Evolutionary conservation across 2,797 vertebrate genomes (phyloP).

Genomic region (Hoplostethus mediterraneus): DNA sequence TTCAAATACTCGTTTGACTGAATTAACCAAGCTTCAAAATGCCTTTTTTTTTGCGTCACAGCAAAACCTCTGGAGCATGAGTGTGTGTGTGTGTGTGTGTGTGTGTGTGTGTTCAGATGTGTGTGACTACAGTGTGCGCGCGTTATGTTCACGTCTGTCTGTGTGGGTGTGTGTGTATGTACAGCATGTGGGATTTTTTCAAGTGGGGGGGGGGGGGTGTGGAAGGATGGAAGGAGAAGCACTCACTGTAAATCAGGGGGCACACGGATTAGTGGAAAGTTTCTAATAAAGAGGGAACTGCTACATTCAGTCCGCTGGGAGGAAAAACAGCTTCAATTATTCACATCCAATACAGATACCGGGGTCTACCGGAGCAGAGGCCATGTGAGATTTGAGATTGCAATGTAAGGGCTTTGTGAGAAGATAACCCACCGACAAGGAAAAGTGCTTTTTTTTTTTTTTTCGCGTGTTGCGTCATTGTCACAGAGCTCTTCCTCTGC

Average conservation of each 20-base stretch:
- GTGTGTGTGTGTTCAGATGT: not conserved
- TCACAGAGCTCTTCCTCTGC: constrained; percentile 49
- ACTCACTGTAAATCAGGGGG: constrained; percentile 42
- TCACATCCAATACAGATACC: constrained; percentile 63
- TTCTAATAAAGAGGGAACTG: constrained; percentile 72
- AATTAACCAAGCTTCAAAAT: constrained; percentile 57
- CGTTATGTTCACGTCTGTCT: constrained; percentile 21
- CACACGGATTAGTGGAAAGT: constrained; percentile 66
- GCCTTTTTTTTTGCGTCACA: constrained; percentile 40
- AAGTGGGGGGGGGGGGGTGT: constrained; percentile 58
- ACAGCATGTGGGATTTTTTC: constrained; percentile 24
- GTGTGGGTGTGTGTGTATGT: constrained; percentile 11
- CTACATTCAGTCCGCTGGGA: constrained; percentile 54
- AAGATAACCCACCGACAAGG: constrained; percentile 39
- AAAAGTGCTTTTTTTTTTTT: constrained; percentile 16
- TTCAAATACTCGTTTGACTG: constrained; percentile 52
- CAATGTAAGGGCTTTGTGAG: constrained; percentile 37
- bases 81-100: not conserved
- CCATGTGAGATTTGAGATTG: constrained; percentile 61
- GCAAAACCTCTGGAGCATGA: constrained; percentile 37
- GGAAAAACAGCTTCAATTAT: constrained; percentile 58
- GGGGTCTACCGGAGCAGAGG: constrained; percentile 53
- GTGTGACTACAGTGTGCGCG: too few relatives aligned
- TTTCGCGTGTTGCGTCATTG: constrained; percentile 54
- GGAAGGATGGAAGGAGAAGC: constrained; percentile 37